Percentiles rank a stretch among this genome's conserved stretches.
Conservation (phyloP, 2,888 invertebrate genomes). For the Phasia obesa region DNA sequence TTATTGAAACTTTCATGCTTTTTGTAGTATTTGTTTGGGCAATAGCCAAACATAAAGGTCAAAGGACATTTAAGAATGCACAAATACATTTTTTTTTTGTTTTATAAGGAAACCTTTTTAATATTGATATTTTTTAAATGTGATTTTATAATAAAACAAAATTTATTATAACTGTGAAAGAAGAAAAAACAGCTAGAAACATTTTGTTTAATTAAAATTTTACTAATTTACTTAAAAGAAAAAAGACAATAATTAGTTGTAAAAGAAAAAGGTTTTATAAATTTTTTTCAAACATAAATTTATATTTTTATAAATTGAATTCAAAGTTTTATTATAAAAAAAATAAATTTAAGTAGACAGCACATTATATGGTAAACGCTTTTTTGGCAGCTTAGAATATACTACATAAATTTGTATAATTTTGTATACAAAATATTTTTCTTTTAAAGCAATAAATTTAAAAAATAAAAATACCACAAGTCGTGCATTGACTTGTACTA, state of each 20-base stretch:
- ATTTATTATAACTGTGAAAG: not conserved
- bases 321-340: not conserved
- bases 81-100: not conserved
- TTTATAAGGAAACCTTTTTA: not conserved
- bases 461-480: too few species aligned
- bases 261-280: not conserved
- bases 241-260: not conserved
- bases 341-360: not conserved
- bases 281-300: not conserved
- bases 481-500: too few species aligned
- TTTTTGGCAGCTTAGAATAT: too few species aligned
- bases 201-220: conserved; percentile 18
- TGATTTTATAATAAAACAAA: conserved; percentile 12
- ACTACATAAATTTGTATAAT: too few species aligned
- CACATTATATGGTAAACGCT: not conserved
- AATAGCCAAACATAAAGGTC: conserved; percentile 30
- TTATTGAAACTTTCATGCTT: not conserved
- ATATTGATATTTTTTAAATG: not conserved
- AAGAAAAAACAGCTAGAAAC: not conserved
- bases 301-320: too few species aligned
- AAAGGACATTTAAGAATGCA: conserved; percentile 26
- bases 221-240: not conserved
- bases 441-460: too few species aligned
- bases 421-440: too few species aligned
- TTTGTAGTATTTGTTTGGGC: not conserved